Percentiles rank a stretch among this genome's conserved stretches.
Evolutionary conservation across 1,140 invertebrate species (phyloP).

Genomic region (Caerostris darwini): DNA sequence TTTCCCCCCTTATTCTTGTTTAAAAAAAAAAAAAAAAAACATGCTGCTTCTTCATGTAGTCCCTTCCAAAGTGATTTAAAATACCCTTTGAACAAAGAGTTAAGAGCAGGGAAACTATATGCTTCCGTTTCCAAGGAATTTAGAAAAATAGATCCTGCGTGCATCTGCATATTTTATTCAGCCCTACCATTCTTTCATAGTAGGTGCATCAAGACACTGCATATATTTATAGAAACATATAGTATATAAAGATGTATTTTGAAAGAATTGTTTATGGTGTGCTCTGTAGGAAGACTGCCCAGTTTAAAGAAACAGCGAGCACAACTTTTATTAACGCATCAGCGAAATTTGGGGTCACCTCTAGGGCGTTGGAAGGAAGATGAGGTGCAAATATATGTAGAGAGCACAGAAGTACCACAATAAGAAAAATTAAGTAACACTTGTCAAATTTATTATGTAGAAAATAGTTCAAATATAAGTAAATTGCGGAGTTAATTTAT

Average conservation of each 20-base stretch:
- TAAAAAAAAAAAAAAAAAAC: background rate
- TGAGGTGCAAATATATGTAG: background rate
- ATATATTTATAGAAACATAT: background rate
- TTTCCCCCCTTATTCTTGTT: background rate
- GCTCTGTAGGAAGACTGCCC: background rate
- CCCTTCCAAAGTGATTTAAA: conserved; percentile 9
- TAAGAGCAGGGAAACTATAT: conserved; percentile 9
- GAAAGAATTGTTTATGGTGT: conserved; percentile 15
- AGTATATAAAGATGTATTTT: background rate
- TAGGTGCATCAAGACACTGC: background rate
- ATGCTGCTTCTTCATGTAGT: background rate
- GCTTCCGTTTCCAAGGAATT: background rate
- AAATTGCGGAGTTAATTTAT: too few species aligned
- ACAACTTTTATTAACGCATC: conserved; percentile 15
- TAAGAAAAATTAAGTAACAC: too few species aligned
- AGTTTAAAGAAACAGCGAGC: background rate
- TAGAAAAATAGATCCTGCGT: conserved; percentile 34
- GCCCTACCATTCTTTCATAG: background rate
- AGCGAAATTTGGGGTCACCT: background rate
- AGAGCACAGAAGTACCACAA: too few species aligned
- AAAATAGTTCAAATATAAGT: too few species aligned
- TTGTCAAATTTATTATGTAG: too few species aligned
- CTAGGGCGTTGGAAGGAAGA: background rate
- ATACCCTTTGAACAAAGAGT: background rate
- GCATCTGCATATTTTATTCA: conserved; percentile 25